Base-by-base conservation (phyloP, 2,888 invertebrate genomes). In the Trilocha varians region DNA sequence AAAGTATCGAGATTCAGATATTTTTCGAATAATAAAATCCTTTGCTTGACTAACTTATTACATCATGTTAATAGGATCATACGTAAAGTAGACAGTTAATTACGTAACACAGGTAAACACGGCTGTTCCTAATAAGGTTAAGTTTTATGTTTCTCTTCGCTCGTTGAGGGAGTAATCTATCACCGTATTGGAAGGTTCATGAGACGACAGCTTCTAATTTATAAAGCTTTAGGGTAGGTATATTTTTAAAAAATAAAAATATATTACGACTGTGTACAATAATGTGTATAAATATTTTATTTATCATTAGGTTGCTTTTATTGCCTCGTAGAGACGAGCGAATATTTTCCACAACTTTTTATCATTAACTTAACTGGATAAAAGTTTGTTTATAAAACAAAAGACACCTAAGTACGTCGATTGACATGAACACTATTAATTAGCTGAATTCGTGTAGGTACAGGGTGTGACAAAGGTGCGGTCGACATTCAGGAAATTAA, bases 401-500 rank as follows among this genome's bases (percentile, higher is more conserved):
- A 42, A 42, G 36, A 25, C 38, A 43, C 32, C 38, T 43, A 37
- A 25, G 63, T 60, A 57, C 61, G 62, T 62, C 69, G 75, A 77
- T 78, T 74, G 77, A 78, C 25, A 25, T 6, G 78, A 79, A 69
- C 75, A 70, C 72, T 75, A 76, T 83, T 83, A 83, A 85, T 84
- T 84, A 83, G 79, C 57, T 45, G 46, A 53, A 60, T 62, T 61
- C 59, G 59, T 57, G 55, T n/a, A n/a, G n/a, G n/a, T 59, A 57
- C 49, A 56, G 73, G 82, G 83, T 59, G 83, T 67, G 80, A 70
- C 78, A 52, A 47, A 69, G 85, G 84, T 59, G 84, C 66, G 83
- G 82, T 72, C 73, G 68, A 71, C 78, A 78, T 82, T 80, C 68
- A 71, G 73, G 66, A 79, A 79, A 83, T 79, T 85, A 84, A 78